Evolutionary conservation across 1,140 invertebrate species (phyloP), one percentile per base, ranked within the genome.

Genomic region (Tribolium castaneum): DNA sequence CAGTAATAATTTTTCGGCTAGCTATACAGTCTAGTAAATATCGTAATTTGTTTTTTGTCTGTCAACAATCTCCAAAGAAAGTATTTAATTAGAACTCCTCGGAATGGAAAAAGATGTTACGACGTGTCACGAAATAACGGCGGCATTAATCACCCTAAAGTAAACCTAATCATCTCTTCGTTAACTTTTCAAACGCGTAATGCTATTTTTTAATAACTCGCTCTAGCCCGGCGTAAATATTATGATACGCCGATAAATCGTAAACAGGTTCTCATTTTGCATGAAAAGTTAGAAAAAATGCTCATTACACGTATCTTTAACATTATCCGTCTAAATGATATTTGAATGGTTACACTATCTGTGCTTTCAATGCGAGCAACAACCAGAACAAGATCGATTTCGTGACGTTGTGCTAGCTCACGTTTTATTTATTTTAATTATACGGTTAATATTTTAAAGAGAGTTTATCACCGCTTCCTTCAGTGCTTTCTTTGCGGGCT

Each of bases 191-290:
- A 72, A 51, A 22, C 13, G 13, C 10, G 34, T 50, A 72, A 50
- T 73, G 71, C 25, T 73, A 22, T 52, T 73, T 52, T 73, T 72
- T 72, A 51, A 66, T 66, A 66, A 66, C 35, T 66, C n/a, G 25
- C 1, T 66, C 6, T 35, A 1, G 49, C 50, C 14, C 12, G 52
- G 34, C 34, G 71, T 73, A 73, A 73, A 73, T 73, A 34, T 73
- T 73, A 73, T 54, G 71, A 25, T 49, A 25, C 49, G 71, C 12
- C 52, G 71, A 73, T 39, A 73, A 39, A 52, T 73, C 19, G 12
- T 73, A 73, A 73, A 73, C 71, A 73, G 71, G 71, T 73, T 73
- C 30, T 73, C 50, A 13, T 73, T 54, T 73, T 25, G 52, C 71
- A 52, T 52, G 34, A 54, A 22, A 50, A 54, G 45, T 12, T 73